Percentiles rank a stretch among this genome's conserved stretches.
phyloP scores from a whole-genome alignment of 2,797 vertebrate species.

The Calcarius lapponicus region DNA sequence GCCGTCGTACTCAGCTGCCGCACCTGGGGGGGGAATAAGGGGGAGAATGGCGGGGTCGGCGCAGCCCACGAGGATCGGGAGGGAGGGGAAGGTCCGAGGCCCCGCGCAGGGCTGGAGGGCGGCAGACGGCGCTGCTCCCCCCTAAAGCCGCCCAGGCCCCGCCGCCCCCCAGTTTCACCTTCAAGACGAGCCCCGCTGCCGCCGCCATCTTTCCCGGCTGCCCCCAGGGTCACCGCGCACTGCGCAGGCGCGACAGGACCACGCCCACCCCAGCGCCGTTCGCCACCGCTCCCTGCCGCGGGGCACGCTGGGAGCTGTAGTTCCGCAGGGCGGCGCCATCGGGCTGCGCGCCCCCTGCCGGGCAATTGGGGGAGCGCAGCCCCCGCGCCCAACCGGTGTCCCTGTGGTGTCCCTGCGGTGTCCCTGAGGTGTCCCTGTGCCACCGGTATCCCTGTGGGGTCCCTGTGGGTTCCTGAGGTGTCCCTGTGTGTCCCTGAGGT shows the following conservation, averaged over 20 bases:
- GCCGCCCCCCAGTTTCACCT: constrained; percentile 38
- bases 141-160: neutral
- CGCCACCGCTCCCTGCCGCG: neutral
- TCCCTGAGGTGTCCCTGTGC: too few species aligned
- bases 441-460: too few species aligned
- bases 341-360: neutral
- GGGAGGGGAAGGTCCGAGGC: too few species aligned
- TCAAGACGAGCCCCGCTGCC: neutral
- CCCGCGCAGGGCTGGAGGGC: neutral
- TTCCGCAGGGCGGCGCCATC: neutral
- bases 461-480: too few species aligned
- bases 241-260: neutral
- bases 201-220: neutral
- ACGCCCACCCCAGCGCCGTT: too few species aligned
- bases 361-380: neutral
- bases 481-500: too few species aligned
- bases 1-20: constrained; percentile 57
- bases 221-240: neutral
- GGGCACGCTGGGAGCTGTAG: neutral
- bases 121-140: neutral
- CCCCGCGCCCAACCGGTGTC: too few species aligned
- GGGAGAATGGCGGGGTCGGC: neutral
- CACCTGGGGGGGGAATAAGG: neutral
- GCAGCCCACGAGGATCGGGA: too few species aligned
- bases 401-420: neutral